Evolutionary conservation across 2,797 vertebrate species (phyloP).

Genomic region (Pteropus rufus): DNA sequence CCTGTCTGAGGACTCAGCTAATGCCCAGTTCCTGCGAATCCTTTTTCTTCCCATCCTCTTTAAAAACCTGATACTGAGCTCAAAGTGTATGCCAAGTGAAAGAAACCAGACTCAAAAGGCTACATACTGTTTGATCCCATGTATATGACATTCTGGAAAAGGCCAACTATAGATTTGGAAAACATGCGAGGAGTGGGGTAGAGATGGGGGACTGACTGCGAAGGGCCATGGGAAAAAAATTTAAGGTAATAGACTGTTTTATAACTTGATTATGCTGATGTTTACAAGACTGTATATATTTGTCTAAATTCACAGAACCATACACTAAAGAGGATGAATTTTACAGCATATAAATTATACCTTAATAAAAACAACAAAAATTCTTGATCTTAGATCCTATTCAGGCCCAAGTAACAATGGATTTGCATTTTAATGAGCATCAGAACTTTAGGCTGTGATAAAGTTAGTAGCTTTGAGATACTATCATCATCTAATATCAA

Average conservation of each 20-base stretch:
- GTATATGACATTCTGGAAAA: background rate
- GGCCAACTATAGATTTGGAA: background rate
- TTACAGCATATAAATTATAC: background rate
- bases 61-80: background rate
- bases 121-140: background rate
- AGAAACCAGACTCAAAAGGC: background rate
- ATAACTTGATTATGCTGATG: background rate
- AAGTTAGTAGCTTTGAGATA: background rate
- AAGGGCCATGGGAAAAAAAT: background rate
- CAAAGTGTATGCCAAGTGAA: background rate
- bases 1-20: background rate
- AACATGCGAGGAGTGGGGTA: background rate
- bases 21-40: background rate
- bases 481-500: background rate
- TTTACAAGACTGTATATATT: background rate
- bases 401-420: background rate
- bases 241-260: background rate
- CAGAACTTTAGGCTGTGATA: background rate
- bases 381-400: background rate
- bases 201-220: background rate
- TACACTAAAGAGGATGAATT: background rate
- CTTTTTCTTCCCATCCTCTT: conserved; percentile 5
- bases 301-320: background rate
- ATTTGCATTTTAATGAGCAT: background rate
- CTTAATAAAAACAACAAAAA: background rate